phyloP scores from a whole-genome alignment of 2,113 vertebrate genomes.

The Morphnarchus princeps region DNA sequence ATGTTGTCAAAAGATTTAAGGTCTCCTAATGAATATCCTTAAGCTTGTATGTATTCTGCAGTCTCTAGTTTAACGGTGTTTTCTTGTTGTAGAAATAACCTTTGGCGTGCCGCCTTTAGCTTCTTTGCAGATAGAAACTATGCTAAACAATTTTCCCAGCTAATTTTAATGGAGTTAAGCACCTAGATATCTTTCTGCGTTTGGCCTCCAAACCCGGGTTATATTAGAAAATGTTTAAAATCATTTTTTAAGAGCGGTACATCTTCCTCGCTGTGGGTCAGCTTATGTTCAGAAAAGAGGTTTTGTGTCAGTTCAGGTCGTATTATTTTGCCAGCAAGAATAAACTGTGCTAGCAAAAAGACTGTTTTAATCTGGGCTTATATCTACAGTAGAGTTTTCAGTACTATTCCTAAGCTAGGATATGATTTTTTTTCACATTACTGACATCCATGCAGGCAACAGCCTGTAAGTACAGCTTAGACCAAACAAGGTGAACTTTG shows the following conservation, averaged over 20 bases:
- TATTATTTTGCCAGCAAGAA: not conserved
- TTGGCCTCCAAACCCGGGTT: not conserved
- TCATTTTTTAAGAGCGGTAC: not conserved
- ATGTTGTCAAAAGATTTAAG: not conserved
- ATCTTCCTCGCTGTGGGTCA: not conserved
- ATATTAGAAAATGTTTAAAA: not conserved
- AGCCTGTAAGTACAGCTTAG: not conserved
- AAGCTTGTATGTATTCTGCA: not conserved
- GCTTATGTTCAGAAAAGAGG: not conserved
- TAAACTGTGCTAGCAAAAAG: not conserved
- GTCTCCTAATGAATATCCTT: not conserved
- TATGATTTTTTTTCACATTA: not conserved
- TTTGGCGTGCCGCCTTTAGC: not conserved
- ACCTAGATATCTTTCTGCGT: not conserved
- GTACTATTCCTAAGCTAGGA: not conserved
- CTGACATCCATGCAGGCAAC: not conserved
- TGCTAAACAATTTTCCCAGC: not conserved
- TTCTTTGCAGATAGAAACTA: not conserved
- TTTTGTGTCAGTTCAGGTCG: not conserved
- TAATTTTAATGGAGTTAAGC: not conserved
- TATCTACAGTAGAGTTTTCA: not conserved
- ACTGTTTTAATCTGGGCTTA: not conserved
- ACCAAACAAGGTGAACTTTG: not conserved
- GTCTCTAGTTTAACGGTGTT: not conserved
- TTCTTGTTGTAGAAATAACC: not conserved